A percentile compares a stretch with the other conserved stretches of the same genome.
phyloP scores from a whole-genome alignment of 1,140 invertebrate genomes.

The Drosophila bipectinata region DNA sequence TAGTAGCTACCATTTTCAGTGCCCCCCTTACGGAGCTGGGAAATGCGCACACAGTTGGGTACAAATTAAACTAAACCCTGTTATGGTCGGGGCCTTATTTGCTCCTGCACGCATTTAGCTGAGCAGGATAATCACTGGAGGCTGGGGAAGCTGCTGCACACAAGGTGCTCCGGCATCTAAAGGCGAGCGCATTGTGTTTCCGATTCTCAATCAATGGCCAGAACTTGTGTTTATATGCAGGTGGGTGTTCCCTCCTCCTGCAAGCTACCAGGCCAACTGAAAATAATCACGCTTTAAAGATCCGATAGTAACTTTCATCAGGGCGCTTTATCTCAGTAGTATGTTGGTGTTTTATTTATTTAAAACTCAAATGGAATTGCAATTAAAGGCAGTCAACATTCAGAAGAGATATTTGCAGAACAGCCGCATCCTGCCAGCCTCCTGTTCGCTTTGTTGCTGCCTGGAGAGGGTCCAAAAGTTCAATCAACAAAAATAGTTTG shows the following conservation, averaged over 20 bases:
- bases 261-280: conserved; percentile 1
- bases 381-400: conserved; percentile 54
- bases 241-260: neutral
- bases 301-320: conserved; percentile 9
- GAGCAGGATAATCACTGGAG: conserved; percentile 3
- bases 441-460: neutral
- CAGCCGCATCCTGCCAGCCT: conserved; percentile 8
- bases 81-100: conserved; percentile 7
- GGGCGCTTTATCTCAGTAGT: conserved; percentile 1
- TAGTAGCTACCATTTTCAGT: neutral
- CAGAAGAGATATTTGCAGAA: neutral
- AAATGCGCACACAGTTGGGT: conserved; percentile 33
- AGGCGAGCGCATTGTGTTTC: conserved; percentile 45
- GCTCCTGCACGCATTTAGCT: conserved; percentile 7
- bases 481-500: conserved; percentile 61
- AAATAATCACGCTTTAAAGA: conserved; percentile 18
- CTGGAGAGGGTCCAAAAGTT: conserved; percentile 50
- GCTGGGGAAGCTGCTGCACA: neutral
- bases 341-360: conserved; percentile 29
- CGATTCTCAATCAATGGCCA: conserved; percentile 58
- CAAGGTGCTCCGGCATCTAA: conserved; percentile 22
- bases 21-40: neutral
- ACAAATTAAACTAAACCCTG: conserved; percentile 50
- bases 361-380: conserved; percentile 55
- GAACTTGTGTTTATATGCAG: conserved; percentile 39